Percentiles rank a stretch among this genome's conserved stretches.
Evolutionary conservation across 2,797 vertebrate species (phyloP).

Genomic region (Mergus octosetaceus): DNA sequence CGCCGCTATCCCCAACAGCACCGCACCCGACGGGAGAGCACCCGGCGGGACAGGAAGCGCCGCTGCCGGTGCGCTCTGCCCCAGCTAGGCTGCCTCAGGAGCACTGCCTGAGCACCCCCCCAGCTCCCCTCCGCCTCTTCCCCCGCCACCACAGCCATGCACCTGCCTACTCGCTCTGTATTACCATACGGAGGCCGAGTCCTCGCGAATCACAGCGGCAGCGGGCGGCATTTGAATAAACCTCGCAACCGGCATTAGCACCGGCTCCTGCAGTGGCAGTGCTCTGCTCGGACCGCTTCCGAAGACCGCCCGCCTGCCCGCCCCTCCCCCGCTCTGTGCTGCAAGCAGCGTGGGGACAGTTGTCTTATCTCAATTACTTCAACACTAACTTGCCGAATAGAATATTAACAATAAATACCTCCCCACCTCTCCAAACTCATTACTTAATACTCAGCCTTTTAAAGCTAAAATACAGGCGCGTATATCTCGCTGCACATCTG

Average conservation of each 20-base stretch:
- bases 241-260: slow-evolving; percentile 39
- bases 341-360: slow-evolving; percentile 4
- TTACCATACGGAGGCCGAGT: slow-evolving; percentile 78
- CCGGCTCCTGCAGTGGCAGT: neutral
- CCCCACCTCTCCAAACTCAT: neutral
- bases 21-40: neutral
- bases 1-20: neutral
- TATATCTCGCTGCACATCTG: slow-evolving; percentile 7
- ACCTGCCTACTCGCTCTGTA: slow-evolving; percentile 38
- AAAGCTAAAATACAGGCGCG: slow-evolving; percentile 51
- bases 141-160: neutral
- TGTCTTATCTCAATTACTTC: slow-evolving; percentile 44
- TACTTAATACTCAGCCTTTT: slow-evolving; percentile 7
- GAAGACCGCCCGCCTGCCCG: neutral
- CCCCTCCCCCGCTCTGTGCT: neutral
- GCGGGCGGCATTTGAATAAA: slow-evolving; percentile 74
- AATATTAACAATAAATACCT: slow-evolving; percentile 58
- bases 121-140: neutral
- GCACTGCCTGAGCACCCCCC: slow-evolving; percentile 53
- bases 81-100: neutral
- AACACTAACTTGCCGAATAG: slow-evolving; percentile 42
- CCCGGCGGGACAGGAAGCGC: neutral
- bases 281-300: neutral
- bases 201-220: slow-evolving; percentile 76
- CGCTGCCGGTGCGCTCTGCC: neutral